These are phyloP conservation scores for Heterochromis multidens DNA, from an alignment of 2,113 vertebrate species.

Conservation along the genomic window DNA sequence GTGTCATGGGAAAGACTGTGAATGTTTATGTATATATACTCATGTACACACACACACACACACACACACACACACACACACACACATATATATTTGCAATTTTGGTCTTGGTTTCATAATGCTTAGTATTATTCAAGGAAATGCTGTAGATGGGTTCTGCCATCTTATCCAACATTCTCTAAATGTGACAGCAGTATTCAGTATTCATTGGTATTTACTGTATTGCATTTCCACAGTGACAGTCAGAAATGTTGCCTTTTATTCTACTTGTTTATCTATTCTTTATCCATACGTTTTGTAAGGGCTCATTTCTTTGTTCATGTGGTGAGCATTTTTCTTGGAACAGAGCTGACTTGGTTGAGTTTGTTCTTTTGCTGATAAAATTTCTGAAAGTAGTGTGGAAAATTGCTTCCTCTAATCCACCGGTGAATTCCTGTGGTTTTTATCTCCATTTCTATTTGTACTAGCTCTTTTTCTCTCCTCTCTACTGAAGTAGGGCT, in stretches of 20 bases:
- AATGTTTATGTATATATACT: no score
- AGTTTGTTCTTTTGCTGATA: slow-evolving; percentile 31
- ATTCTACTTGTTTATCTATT: not conserved
- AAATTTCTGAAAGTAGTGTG: not conserved
- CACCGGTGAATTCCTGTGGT: slow-evolving; percentile 19
- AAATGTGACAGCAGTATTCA: not conserved
- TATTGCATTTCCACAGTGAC: not conserved
- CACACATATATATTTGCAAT: no score
- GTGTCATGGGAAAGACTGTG: no score
- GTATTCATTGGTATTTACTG: not conserved
- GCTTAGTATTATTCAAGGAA: not conserved
- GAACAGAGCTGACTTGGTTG: not conserved
- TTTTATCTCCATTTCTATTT: slow-evolving; percentile 35
- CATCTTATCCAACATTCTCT: not conserved
- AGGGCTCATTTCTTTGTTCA: not conserved
- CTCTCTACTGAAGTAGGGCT: not conserved
- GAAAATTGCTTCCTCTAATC: slow-evolving; percentile 48
- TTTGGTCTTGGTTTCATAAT: not conserved
- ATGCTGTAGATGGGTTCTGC: not conserved
- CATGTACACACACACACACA: no score
- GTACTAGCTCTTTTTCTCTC: not conserved
- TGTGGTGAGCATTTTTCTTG: not conserved
- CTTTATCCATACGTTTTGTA: not conserved
- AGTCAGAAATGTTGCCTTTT: not conserved
- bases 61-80: no score